Evolutionary conservation across 92 coral and sea anemone species (phyloP), one percentile per base, ranked within the genome.

Genomic region (Porites rus): DNA sequence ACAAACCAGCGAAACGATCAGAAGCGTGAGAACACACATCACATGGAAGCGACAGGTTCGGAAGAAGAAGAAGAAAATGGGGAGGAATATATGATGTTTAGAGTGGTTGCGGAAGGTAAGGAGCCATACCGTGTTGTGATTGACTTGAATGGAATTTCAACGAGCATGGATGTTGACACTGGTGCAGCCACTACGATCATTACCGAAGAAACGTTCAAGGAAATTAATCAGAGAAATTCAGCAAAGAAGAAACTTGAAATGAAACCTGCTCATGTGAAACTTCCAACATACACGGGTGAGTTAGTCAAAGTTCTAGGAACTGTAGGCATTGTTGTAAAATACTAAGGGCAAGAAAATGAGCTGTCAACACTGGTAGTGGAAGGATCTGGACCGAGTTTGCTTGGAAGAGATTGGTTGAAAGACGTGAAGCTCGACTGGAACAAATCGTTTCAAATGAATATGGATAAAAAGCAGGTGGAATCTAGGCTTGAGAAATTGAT

Each of bases 221-320:
- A 13, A 60, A 77, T 77, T 12, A 60, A 7, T 46, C 53, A 60
- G 4, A 38, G 82, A 62, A 38, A 63, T 51, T 38, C 21, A 38
- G 82, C 13, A 14, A n/a, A 63, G 72, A 63, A 50, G 6, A 20
- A 46, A 63, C 75, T 46, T 22, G 60, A 79, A 18, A 50, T 79
- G 74, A 46, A 68, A 56, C 75, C 68, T 9, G 38, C 75, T 51
- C 9, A 70, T 25, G 80, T 91, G 43, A 79, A 78, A 25, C 89
- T 93, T 38, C 83, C 80, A 64, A 93, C 92, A 43, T 93, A 83
- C 82, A 80, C 86, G 4, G 90, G 90, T 65, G 85, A 92, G 50
- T 64, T 75, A 31, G 82, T 87, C 25, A 72, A 86, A 25, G 88
- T 93, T 20, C 50, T 79, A 46, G 95, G 91, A 63, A 82, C 90